Conservation (phyloP, 2,113 vertebrate genomes). For the Myiozetetes cayanensis region DNA sequence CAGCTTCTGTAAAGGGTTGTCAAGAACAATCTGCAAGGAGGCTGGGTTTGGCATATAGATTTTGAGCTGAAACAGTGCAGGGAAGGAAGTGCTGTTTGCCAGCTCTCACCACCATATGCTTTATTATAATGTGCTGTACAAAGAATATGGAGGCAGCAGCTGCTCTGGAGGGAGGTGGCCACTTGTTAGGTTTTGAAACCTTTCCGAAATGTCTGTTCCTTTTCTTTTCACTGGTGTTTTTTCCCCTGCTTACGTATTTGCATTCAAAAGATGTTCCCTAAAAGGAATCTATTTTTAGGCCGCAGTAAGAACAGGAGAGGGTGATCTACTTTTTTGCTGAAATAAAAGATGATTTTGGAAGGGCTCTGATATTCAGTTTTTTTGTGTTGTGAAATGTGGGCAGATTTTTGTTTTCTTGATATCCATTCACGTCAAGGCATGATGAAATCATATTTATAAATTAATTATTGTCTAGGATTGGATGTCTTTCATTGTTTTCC, state of each 20-base stretch:
- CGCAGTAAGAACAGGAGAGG: not conserved
- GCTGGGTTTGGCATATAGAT: slow-evolving; percentile 20
- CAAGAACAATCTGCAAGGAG: slow-evolving; percentile 40
- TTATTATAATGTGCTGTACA: slow-evolving; percentile 49
- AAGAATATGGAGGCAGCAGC: slow-evolving; percentile 75
- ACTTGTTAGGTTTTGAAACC: slow-evolving; percentile 12
- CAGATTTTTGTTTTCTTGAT: not conserved
- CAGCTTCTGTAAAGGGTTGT: slow-evolving; percentile 66
- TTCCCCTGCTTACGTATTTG: slow-evolving; percentile 30
- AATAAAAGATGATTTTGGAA: not conserved
- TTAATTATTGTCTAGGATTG: not conserved
- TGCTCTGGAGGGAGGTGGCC: slow-evolving; percentile 68
- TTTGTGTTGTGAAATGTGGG: not conserved
- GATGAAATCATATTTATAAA: not conserved
- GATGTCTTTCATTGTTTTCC: not conserved
- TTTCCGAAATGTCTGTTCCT: slow-evolving; percentile 23
- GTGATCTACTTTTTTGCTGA: not conserved
- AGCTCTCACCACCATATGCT: slow-evolving; percentile 77
- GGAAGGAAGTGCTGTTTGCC: slow-evolving; percentile 79
- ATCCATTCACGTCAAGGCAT: not conserved
- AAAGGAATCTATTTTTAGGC: slow-evolving; percentile 13
- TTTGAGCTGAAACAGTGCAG: not conserved
- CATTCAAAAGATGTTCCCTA: slow-evolving; percentile 12
- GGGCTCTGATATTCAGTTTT: not conserved
- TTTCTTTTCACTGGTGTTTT: not conserved